A percentile compares a stretch with the other conserved stretches of the same genome.
Evolutionary conservation across 2,888 invertebrate species (phyloP).

Genomic region (Diadromus collaris): DNA sequence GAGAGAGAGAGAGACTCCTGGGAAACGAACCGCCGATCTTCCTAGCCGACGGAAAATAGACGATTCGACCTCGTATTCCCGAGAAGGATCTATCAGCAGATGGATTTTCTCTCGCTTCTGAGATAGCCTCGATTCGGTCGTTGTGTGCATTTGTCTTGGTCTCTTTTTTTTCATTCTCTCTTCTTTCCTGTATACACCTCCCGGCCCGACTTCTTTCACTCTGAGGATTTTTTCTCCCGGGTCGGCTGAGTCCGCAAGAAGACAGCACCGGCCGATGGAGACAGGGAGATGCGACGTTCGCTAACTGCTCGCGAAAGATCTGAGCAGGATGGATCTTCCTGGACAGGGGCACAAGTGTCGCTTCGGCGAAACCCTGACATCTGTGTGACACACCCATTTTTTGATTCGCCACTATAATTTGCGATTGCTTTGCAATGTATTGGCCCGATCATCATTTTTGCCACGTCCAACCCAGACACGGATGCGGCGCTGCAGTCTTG

Average conservation of each 20-base stretch:
- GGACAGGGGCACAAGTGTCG: too few relatives aligned
- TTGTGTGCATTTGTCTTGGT: constrained; percentile 19
- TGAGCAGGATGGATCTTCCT: neutral
- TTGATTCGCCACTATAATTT: too few relatives aligned
- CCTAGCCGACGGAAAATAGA: constrained; percentile 40
- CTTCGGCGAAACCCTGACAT: too few relatives aligned
- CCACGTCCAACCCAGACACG: too few relatives aligned
- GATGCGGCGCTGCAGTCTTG: too few relatives aligned
- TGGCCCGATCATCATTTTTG: too few relatives aligned
- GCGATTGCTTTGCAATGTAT: too few relatives aligned
- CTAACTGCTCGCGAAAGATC: constrained; percentile 14
- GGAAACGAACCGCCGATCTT: constrained; percentile 30
- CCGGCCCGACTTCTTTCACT: constrained; percentile 37
- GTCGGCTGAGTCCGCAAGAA: constrained; percentile 21
- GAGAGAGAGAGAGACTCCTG: constrained; percentile 15
- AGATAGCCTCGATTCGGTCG: constrained; percentile 57
- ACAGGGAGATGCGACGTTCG: constrained; percentile 63
- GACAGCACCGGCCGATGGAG: constrained; percentile 52
- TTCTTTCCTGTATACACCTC: constrained; percentile 37
- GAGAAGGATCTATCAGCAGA: constrained; percentile 59
- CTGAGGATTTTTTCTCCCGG: constrained; percentile 40
- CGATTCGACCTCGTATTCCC: constrained; percentile 57
- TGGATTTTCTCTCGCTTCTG: constrained; percentile 58
- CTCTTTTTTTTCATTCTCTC: constrained; percentile 8
- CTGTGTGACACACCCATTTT: too few relatives aligned